Conservation (phyloP, 2,888 invertebrate species). For the Osmoderma eremita region DNA sequence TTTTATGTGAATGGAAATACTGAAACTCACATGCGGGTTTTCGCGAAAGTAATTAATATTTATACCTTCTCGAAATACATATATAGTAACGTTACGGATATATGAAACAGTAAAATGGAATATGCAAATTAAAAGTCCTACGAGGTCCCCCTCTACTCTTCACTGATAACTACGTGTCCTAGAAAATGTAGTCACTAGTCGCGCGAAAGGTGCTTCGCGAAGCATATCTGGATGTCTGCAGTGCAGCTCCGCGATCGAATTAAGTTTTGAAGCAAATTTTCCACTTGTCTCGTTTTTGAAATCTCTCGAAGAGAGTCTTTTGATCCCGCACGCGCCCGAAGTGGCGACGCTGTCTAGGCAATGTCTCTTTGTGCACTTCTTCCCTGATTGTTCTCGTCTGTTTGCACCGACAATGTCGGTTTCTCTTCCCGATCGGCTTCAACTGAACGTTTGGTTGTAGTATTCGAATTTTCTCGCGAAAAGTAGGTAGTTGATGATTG, state of each 20-base stretch:
- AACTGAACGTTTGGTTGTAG: too few relatives aligned
- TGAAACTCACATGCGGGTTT: too few relatives aligned
- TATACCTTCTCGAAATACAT: background rate
- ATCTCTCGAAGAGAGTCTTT: conserved; percentile 21
- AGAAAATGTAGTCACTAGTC: background rate
- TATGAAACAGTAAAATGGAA: conserved; percentile 25
- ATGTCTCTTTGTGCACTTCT: conserved; percentile 22
- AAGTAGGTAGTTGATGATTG: too few relatives aligned
- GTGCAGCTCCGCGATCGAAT: conserved; percentile 33
- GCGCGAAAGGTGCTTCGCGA: conserved; percentile 4
- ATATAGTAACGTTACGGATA: background rate
- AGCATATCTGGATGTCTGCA: conserved; percentile 27
- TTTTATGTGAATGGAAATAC: too few relatives aligned
- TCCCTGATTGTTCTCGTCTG: conserved; percentile 12
- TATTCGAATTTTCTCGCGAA: too few relatives aligned
- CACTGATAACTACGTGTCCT: background rate
- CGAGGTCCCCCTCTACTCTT: too few relatives aligned
- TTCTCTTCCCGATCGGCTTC: too few relatives aligned
- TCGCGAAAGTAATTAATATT: conserved; percentile 36
- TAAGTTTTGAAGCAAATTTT: conserved; percentile 36
- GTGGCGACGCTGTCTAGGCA: conserved; percentile 14
- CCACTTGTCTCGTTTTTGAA: conserved; percentile 29
- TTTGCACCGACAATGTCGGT: too few relatives aligned
- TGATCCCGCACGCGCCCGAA: conserved; percentile 13
- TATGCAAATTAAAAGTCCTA: conserved; percentile 34